These are phyloP conservation scores for Eulithis testata DNA, from an alignment of 2,888 invertebrate genomes.

Conservation along the genomic window DNA sequence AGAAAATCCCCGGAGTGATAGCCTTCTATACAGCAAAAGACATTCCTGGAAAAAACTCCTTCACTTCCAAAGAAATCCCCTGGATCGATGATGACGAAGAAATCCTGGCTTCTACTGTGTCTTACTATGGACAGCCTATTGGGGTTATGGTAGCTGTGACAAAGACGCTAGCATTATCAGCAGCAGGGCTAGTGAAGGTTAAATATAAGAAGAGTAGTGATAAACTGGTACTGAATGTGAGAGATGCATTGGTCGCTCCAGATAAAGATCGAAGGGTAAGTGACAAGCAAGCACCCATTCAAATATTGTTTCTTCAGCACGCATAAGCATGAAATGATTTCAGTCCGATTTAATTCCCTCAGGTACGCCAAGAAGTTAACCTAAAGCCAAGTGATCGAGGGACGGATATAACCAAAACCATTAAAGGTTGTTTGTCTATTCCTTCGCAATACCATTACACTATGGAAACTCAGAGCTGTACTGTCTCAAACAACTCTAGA, in stretches of 20 bases:
- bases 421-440: conserved; percentile 83
- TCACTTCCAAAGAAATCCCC: conserved; percentile 69
- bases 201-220: conserved; percentile 77
- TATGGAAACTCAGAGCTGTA: conserved; percentile 89
- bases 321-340: neutral
- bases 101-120: conserved; percentile 81
- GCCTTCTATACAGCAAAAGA: conserved; percentile 87
- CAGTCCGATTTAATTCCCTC: conserved; percentile 5
- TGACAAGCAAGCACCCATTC: neutral
- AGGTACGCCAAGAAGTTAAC: conserved; percentile 66
- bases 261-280: conserved; percentile 72
- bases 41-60: conserved; percentile 88
- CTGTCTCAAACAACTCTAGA: conserved; percentile 51
- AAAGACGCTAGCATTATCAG: conserved; percentile 70
- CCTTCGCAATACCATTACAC: conserved; percentile 90
- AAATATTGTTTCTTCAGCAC: neutral
- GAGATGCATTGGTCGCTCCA: conserved; percentile 79
- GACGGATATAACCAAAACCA: conserved; percentile 71
- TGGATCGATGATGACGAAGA: conserved; percentile 73
- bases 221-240: conserved; percentile 71
- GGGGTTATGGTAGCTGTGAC: conserved; percentile 89
- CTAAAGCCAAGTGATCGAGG: conserved; percentile 66
- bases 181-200: conserved; percentile 75
- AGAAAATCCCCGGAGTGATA: conserved; percentile 88
- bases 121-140: conserved; percentile 89